phyloP scores from a whole-genome alignment of 2,797 vertebrate genomes.

The Acipenser transmontanus region DNA sequence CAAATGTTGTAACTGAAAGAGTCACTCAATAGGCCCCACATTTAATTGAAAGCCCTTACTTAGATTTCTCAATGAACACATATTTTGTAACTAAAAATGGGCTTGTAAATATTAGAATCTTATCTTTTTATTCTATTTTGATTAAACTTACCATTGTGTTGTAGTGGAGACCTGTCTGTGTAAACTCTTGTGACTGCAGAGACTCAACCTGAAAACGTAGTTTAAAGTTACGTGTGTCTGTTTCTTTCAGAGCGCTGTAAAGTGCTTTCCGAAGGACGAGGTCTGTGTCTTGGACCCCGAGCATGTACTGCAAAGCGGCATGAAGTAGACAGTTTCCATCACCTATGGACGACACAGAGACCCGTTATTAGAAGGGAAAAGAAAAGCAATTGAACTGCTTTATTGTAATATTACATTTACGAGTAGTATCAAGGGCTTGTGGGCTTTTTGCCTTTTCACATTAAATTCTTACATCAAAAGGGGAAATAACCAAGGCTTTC shows the following conservation, averaged over 20 bases:
- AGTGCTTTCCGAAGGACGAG: constrained; percentile 86
- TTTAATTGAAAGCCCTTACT: neutral
- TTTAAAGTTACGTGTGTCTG: constrained; percentile 79
- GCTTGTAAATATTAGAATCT: neutral
- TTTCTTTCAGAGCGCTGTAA: constrained; percentile 79
- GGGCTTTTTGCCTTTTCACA: too few relatives aligned
- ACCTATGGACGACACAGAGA: constrained; percentile 48
- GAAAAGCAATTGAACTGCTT: too few relatives aligned
- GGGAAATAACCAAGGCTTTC: too few relatives aligned
- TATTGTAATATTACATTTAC: too few relatives aligned
- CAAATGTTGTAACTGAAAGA: too few relatives aligned
- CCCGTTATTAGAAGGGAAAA: too few relatives aligned
- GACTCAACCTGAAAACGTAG: constrained; percentile 91
- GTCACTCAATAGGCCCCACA: neutral
- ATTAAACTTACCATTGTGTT: constrained; percentile 72
- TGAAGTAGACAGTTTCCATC: constrained; percentile 98
- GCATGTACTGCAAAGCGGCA: constrained; percentile 91
- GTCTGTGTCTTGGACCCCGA: constrained; percentile 93
- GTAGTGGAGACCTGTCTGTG: constrained; percentile 86
- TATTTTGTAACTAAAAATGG: neutral
- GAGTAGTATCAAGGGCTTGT: too few relatives aligned
- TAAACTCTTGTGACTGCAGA: constrained; percentile 91
- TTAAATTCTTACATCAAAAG: too few relatives aligned
- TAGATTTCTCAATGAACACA: neutral
- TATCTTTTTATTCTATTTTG: too few relatives aligned